Percentiles rank a stretch among this genome's conserved stretches.
Conservation (phyloP, 2,888 invertebrate species). For the Agriopis aurantiaria region DNA sequence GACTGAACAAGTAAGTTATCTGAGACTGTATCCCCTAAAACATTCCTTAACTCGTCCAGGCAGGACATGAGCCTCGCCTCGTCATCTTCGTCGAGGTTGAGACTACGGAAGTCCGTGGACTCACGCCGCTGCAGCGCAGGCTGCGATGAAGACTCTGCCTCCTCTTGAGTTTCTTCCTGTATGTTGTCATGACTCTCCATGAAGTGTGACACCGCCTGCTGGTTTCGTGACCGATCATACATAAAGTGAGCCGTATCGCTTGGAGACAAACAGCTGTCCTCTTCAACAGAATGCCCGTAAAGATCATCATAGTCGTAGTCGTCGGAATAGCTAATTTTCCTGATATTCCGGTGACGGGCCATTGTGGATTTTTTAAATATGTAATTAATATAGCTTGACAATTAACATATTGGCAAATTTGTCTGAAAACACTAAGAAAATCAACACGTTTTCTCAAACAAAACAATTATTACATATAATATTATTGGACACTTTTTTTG, state of each 20-base stretch:
- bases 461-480: too few relatives aligned
- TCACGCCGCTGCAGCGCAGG: constrained; percentile 69
- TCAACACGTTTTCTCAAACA: constrained; percentile 53
- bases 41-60: constrained; percentile 92
- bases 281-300: constrained; percentile 97
- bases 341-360: constrained; percentile 95
- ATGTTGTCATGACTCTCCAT: constrained; percentile 92
- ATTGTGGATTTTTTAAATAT: constrained; percentile 72
- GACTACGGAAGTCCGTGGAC: constrained; percentile 80
- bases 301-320: constrained; percentile 97
- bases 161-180: constrained; percentile 88
- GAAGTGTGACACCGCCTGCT: constrained; percentile 91
- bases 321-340: constrained; percentile 94
- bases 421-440: constrained; percentile 43
- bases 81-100: constrained; percentile 88
- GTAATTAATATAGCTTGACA: constrained; percentile 18
- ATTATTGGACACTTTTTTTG: too few relatives aligned
- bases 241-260: constrained; percentile 94
- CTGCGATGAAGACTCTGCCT: constrained; percentile 58
- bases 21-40: constrained; percentile 91
- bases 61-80: constrained; percentile 93
- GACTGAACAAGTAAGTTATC: constrained; percentile 91
- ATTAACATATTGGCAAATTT: constrained; percentile 32
- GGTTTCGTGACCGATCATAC: constrained; percentile 92
- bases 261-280: constrained; percentile 96